Base-by-base conservation (phyloP, 2,888 invertebrate species). In the Anthrax anthrax region DNA sequence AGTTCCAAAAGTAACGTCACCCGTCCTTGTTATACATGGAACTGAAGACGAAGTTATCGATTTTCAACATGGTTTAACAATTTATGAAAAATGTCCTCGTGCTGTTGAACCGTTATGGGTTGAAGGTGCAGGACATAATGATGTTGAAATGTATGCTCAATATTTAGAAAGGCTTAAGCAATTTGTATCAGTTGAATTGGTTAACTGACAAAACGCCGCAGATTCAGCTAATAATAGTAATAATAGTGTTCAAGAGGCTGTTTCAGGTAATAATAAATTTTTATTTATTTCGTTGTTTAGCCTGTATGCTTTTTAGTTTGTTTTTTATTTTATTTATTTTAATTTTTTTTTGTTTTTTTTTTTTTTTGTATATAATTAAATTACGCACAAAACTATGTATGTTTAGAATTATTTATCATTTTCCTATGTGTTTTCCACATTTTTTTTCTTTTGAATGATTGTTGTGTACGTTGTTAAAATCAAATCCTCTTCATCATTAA, bases 21-120 rank as follows among this genome's bases (percentile, higher is more conserved):
- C 92, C 49, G 92, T 92, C 59, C 76, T 95, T 63, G 90, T 95
- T 45, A 94, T 95, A 61, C 94, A 95, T 66, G 94, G 94, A 60
- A 94, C 92, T 50, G 90, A 94, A 64, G 94, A 95, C 69, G 94
- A 95, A 73, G 90, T 95, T 52, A 94, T 95, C 67, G 90, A 92
- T 72, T 91, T 95, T 70, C 89, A 88, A 51, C 95, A 95, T 67
- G 95, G 94, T 46, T 74, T 91, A 51, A 86, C 89, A 51, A 91
- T 95, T 62, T 91, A 90, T 65, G 91, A 94, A 69, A 80, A 85
- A 60, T 92, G 92, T 71, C 90, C 90, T n/a, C 76, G 84, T 59
- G 85, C 91, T 44, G 92, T 95, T 18, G 91, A 92, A 67, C 94
- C 95, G 14, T 74, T 94, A 53, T 95, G 94, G 92, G 89, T 91